Base-by-base conservation (phyloP, 2,797 vertebrate genomes). In the Pseudomugil tenellus region DNA sequence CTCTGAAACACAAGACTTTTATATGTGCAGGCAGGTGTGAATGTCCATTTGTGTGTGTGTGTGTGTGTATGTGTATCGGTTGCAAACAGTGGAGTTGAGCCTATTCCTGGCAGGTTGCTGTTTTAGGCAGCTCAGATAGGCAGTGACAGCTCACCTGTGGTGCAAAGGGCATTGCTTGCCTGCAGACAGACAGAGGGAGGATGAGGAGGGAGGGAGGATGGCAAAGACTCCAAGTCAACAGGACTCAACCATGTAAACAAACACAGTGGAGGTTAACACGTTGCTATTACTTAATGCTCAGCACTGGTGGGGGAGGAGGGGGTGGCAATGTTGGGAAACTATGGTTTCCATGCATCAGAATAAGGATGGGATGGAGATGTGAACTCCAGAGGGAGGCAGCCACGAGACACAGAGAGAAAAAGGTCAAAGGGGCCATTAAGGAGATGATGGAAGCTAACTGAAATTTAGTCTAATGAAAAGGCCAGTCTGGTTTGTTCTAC, bases 121-220 rank as follows among this genome's bases (percentile, higher is more conserved):
- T 86, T 73, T 88, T 75, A 75, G 75, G 75, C 66, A 58, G 78
- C 79, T 80, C 72, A 84, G 85, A 91, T 86, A 11, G 49, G 73
- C 79, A 83, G 58, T 90, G 92, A 91, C 91, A 91, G 90, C 84
- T 89, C 85, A 91, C 92, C 87, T 87, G 87, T 21, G 61, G 87
- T 61, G 81, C 83, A 89, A 72, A 90, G 84, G 87, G 72, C 82
- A 87, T 32, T 64, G 3, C 52, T 74, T 77, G 84, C 88, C 85
- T 63, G 74, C 71, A 80, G 89, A 84, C 85, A 84, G 63, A 69
- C 48, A 43, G 61, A 25, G 58, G 62, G n/a, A 41, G 29, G 41
- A 31, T 11, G 41, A 3, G 32, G 46, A 53, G 39, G 16, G 11
- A 29, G 34, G 16, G 13, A 34, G 39, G 46, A 7, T 51, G 58